Percentiles rank a stretch among this genome's conserved stretches.
Conservation (phyloP, 1,140 invertebrate species). For the Drosophila ambigua region DNA sequence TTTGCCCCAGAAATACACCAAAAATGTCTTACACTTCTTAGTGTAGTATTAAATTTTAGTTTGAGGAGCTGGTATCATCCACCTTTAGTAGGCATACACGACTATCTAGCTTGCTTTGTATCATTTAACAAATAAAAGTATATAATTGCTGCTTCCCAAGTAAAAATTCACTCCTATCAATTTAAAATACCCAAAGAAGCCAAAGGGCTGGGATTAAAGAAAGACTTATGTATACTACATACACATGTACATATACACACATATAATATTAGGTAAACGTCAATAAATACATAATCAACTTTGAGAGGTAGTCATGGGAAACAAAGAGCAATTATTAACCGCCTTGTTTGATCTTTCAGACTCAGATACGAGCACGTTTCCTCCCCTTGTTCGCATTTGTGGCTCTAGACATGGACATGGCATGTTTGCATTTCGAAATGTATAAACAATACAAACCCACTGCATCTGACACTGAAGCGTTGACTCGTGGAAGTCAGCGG, state of each 20-base stretch:
- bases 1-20: too few relatives aligned
- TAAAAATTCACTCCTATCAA: too few relatives aligned
- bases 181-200: too few relatives aligned
- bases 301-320: slow-evolving; percentile 7
- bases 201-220: too few relatives aligned
- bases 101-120: too few relatives aligned
- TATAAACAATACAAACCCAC: slow-evolving; percentile 31
- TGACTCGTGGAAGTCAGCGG: slow-evolving; percentile 2
- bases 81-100: too few relatives aligned
- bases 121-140: too few relatives aligned
- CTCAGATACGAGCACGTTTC: slow-evolving; percentile 23
- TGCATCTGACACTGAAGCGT: slow-evolving; percentile 46
- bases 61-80: too few relatives aligned
- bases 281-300: slow-evolving; percentile 1
- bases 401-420: slow-evolving; percentile 53
- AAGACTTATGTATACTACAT: not conserved
- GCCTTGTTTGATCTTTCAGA: slow-evolving; percentile 70
- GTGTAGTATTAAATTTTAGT: too few relatives aligned
- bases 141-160: too few relatives aligned
- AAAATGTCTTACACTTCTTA: too few relatives aligned
- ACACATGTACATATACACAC: too few relatives aligned
- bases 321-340: slow-evolving; percentile 59
- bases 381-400: slow-evolving; percentile 2
- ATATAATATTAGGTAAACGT: not conserved
- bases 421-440: slow-evolving; percentile 68